These are phyloP conservation scores for Leptinotarsa tumamoca DNA, from an alignment of 2,888 invertebrate species.

Conservation along the genomic window DNA sequence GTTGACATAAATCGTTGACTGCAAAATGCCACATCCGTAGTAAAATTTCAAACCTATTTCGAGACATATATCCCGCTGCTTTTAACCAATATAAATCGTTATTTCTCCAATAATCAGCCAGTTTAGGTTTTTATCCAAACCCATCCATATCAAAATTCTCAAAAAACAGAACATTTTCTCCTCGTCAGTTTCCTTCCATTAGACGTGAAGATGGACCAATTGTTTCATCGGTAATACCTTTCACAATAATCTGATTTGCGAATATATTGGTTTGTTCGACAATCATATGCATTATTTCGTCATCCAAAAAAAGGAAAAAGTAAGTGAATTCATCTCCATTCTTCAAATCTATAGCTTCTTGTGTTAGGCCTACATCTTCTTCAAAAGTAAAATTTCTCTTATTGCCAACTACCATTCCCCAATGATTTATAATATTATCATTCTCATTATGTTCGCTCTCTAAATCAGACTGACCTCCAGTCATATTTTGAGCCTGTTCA, in stretches of 20 bases:
- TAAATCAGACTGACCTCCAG: slow-evolving; percentile 10
- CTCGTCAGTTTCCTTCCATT: slow-evolving; percentile 18
- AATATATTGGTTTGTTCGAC: slow-evolving; percentile 29
- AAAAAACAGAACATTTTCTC: slow-evolving; percentile 33
- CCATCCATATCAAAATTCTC: slow-evolving; percentile 38
- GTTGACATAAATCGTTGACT: slow-evolving; percentile 21
- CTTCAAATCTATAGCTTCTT: slow-evolving; percentile 6
- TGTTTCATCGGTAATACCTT: slow-evolving; percentile 30
- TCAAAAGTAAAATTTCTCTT: slow-evolving; percentile 16
- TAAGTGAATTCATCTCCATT: slow-evolving; percentile 8
- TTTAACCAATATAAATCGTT: slow-evolving; percentile 19
- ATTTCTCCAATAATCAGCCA: slow-evolving; percentile 33
- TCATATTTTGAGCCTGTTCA: neutral
- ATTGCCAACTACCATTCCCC: slow-evolving; percentile 16
- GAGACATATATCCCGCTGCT: slow-evolving; percentile 27
- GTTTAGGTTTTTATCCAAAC: slow-evolving; percentile 32
- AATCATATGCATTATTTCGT: slow-evolving; percentile 14
- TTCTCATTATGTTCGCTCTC: slow-evolving; percentile 3
- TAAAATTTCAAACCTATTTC: slow-evolving; percentile 34
- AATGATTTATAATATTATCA: slow-evolving; percentile 7
- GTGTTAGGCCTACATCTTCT: slow-evolving; percentile 21
- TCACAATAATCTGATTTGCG: slow-evolving; percentile 24
- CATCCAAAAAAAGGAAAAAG: slow-evolving; percentile 1
- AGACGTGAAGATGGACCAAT: slow-evolving; percentile 32
- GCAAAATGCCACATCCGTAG: slow-evolving; percentile 31